Percentiles rank a stretch among this genome's conserved stretches.
Evolutionary conservation across 2,888 invertebrate species (phyloP).

Genomic region (Taenaris catops): DNA sequence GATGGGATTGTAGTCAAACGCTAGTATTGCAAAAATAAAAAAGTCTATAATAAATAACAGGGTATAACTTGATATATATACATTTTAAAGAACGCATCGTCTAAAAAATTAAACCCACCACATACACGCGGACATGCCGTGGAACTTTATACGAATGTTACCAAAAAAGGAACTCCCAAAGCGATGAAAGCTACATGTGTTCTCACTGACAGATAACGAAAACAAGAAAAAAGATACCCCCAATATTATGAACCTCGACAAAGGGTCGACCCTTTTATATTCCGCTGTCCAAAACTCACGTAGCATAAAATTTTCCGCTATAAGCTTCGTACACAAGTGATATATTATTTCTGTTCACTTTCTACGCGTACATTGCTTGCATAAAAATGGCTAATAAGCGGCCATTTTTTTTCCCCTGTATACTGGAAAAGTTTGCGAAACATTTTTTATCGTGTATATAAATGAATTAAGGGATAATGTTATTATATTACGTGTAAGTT

Average conservation of each 20-base stretch:
- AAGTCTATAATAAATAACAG: no score
- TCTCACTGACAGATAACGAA: constrained; percentile 29
- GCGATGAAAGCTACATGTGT: constrained; percentile 23
- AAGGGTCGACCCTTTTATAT: constrained; percentile 33
- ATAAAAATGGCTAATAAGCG: constrained; percentile 9
- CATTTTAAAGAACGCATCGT: no score
- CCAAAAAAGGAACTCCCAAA: constrained; percentile 9
- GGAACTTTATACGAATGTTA: constrained; percentile 8
- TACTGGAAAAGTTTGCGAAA: background rate
- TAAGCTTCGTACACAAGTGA: constrained; percentile 23
- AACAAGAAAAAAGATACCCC: constrained; percentile 31
- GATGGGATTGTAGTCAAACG: no score
- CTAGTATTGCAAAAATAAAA: no score
- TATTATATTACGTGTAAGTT: no score
- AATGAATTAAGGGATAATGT: no score
- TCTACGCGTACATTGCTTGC: constrained; percentile 9
- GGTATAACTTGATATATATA: no score
- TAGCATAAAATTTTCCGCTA: constrained; percentile 28
- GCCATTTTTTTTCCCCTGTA: constrained; percentile 1
- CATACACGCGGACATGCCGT: background rate
- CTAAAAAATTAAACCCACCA: background rate
- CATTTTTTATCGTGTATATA: no score
- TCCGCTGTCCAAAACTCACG: constrained; percentile 26
- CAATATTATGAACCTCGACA: constrained; percentile 36
- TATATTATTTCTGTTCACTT: constrained; percentile 19